Evolutionary conservation across 2,888 invertebrate genomes (phyloP).

Genomic region (Laothoe populi): DNA sequence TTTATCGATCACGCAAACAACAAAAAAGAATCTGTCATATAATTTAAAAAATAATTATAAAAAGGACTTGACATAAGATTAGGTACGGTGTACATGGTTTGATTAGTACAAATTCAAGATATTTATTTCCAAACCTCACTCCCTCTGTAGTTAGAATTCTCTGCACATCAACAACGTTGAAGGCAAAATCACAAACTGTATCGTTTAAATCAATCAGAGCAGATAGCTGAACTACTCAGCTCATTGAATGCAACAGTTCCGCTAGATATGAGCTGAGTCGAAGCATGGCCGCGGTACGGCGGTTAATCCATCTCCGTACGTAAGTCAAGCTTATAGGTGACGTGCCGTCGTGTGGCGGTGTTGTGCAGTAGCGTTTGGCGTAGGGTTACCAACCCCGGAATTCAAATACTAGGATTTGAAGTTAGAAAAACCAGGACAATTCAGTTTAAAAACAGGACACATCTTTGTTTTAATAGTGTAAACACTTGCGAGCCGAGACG

Average conservation of each 20-base stretch:
- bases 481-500: too few relatives aligned
- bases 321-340: constrained; percentile 32
- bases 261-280: constrained; percentile 14
- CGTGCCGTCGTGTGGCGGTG: constrained; percentile 27
- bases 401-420: too few relatives aligned
- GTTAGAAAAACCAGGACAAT: too few relatives aligned
- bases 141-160: not conserved
- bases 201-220: constrained; percentile 9
- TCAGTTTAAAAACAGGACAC: too few relatives aligned
- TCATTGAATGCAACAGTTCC: constrained; percentile 21
- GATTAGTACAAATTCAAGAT: too few relatives aligned
- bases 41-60: too few relatives aligned
- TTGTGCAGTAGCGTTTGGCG: constrained; percentile 3
- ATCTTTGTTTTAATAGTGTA: too few relatives aligned
- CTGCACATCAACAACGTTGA: not conserved
- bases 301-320: constrained; percentile 26
- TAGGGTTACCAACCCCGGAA: too few relatives aligned
- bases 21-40: too few relatives aligned
- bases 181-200: constrained; percentile 5
- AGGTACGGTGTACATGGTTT: too few relatives aligned
- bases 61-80: too few relatives aligned
- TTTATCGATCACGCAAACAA: too few relatives aligned
- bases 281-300: constrained; percentile 5
- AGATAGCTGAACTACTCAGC: constrained; percentile 14
- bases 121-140: not conserved